Conservation (phyloP, 1,140 invertebrate genomes). For the Aphidius ervi region DNA sequence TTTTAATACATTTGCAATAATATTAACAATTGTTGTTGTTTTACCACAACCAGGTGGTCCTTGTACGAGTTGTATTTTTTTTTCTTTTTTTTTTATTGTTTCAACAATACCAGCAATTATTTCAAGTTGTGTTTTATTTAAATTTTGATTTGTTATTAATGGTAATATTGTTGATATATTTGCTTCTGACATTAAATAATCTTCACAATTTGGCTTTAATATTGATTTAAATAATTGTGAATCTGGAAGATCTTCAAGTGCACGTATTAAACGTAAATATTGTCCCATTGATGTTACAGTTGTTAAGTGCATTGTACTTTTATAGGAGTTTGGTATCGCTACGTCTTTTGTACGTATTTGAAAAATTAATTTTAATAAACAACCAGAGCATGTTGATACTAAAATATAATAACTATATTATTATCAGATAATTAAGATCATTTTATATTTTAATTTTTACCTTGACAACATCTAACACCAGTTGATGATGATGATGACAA, state of each 20-base stretch:
- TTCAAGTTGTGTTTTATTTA: conserved; percentile 12
- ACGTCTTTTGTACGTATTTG: neutral
- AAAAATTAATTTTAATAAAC: neutral
- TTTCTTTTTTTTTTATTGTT: neutral
- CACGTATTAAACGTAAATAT: neutral
- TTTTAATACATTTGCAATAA: conserved; percentile 14
- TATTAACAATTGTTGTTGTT: conserved; percentile 17
- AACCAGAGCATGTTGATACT: neutral
- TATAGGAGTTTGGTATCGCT: neutral
- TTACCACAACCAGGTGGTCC: conserved; percentile 20
- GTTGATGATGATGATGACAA: neutral
- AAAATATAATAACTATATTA: neutral
- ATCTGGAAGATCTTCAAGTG: neutral
- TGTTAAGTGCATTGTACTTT: neutral
- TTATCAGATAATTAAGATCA: too few species aligned
- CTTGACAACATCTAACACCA: too few species aligned
- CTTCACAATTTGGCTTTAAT: neutral
- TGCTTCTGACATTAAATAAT: neutral
- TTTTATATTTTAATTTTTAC: too few species aligned
- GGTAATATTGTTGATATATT: neutral
- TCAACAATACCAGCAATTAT: neutral
- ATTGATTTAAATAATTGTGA: neutral
- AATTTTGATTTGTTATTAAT: neutral
- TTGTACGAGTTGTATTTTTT: conserved; percentile 13
- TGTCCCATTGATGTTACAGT: neutral